These are phyloP conservation scores for Bovichtus variegatus DNA, from an alignment of 2,797 vertebrate genomes.

Conservation along the genomic window DNA sequence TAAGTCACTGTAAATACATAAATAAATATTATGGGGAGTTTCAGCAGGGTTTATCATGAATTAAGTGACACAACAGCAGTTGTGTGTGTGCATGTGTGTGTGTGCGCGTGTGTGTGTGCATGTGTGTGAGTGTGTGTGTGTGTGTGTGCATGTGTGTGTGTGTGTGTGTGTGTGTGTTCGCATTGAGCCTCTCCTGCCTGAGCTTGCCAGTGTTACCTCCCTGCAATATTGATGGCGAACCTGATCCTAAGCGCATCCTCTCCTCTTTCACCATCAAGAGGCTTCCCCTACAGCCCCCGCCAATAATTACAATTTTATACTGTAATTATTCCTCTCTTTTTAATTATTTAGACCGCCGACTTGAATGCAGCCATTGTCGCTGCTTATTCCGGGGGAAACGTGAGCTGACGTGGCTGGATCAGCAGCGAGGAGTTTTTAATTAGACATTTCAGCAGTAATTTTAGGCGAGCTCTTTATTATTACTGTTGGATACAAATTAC, in stretches of 20 bases:
- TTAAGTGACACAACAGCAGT: not conserved
- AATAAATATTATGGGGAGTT: not conserved
- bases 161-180: not conserved
- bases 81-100: slow-evolving; percentile 13
- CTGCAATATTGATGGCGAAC: slow-evolving; percentile 87
- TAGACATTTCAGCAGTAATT: slow-evolving; percentile 83
- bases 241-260: slow-evolving; percentile 78
- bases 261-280: slow-evolving; percentile 86
- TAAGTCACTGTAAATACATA: not conserved
- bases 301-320: slow-evolving; percentile 92
- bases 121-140: not conserved
- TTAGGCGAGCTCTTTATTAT: slow-evolving; percentile 75
- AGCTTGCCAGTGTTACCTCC: slow-evolving; percentile 68
- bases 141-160: not conserved
- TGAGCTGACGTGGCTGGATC: slow-evolving; percentile 77
- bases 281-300: slow-evolving; percentile 78
- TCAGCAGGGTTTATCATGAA: not conserved
- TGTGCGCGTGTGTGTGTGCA: not conserved
- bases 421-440: slow-evolving; percentile 82
- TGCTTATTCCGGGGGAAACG: slow-evolving; percentile 81
- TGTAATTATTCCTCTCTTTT: slow-evolving; percentile 94
- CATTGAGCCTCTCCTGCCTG: slow-evolving; percentile 40
- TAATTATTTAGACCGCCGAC: slow-evolving; percentile 91
- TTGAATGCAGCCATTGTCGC: slow-evolving; percentile 84
- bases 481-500: slow-evolving; percentile 75